Evolutionary conservation across 2,888 invertebrate species (phyloP), one percentile per base, ranked within the genome.

Genomic region (Brachypalpus laphriformis): DNA sequence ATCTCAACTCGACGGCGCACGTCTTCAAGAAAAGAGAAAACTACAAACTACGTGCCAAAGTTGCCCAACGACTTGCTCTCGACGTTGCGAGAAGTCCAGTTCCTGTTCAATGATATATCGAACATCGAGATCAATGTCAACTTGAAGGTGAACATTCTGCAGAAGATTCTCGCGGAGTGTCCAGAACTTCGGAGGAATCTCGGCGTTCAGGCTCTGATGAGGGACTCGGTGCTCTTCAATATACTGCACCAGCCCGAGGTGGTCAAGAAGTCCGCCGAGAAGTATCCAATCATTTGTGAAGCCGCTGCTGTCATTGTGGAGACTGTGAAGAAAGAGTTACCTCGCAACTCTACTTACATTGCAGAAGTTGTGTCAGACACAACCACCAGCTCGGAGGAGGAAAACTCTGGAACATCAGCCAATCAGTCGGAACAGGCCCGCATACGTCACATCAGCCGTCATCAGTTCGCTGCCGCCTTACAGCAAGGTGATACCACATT

Each of bases 161-260:
- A 95, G 88, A 95, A 95, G 89, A 93, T 96, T 16, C 93, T 95
- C 18, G 93, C 94, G 1, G 94, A 94, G 28, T 94, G 94, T 76
- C 96, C 96, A 5, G 95, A 94, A 22, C 92, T 96, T 42, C 93
- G 93, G 5, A 93, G 94, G 54, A 96, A 96, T 91, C 93, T 95
- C 5, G 94, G 95, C 1, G 95, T 95, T 3, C 93, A 96, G 68
- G 95, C 96, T 0, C 93, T 96, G 87, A 93, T 96, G 34, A 94
- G 95, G 88, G 96, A 96, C 90, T 94, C 95, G 9, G 95, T 96
- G 87, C 91, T 96, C 7, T 93, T 96, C 87, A 93, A 94, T 40
- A 94, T 95, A 81, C 92, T 96, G 77, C 93, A 94, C 18, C 94
- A 95, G 89, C 92, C 93, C 0, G 94, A 94, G 75, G 94, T 94